These are phyloP conservation scores for Larimichthys polyactis DNA, from an alignment of 2,113 vertebrate genomes.

Conservation along the genomic window DNA sequence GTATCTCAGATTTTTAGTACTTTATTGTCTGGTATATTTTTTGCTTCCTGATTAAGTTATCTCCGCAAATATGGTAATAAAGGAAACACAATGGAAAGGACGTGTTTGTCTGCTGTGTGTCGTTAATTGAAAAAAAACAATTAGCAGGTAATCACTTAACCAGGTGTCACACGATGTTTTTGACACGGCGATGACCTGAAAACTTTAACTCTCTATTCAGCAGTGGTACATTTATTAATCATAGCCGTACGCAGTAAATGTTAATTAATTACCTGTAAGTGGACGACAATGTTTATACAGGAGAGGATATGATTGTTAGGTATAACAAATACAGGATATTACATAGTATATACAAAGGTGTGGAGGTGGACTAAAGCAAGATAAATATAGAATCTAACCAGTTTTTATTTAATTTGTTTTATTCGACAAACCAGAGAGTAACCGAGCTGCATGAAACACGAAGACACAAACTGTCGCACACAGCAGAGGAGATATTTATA, in stretches of 20 bases:
- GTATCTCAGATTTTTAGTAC: slow-evolving; percentile 98
- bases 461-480: neutral
- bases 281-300: no score
- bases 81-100: slow-evolving; percentile 84
- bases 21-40: slow-evolving; percentile 89
- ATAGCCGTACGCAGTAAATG: no score
- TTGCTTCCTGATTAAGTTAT: slow-evolving; percentile 94
- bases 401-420: neutral
- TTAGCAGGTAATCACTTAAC: neutral
- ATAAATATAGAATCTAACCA: no score
- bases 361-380: no score
- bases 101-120: neutral
- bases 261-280: no score
- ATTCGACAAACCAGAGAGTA: neutral
- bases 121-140: neutral
- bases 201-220: no score
- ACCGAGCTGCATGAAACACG: neutral
- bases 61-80: slow-evolving; percentile 92
- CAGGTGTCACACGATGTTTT: neutral
- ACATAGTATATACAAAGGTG: no score
- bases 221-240: neutral
- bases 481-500: neutral
- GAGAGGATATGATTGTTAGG: no score
- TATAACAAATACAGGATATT: no score
- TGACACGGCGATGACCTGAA: neutral